A percentile compares a stretch with the other conserved stretches of the same genome.
Conservation (phyloP, 2,113 vertebrate genomes). For the Boulengerochromis microlepis region DNA sequence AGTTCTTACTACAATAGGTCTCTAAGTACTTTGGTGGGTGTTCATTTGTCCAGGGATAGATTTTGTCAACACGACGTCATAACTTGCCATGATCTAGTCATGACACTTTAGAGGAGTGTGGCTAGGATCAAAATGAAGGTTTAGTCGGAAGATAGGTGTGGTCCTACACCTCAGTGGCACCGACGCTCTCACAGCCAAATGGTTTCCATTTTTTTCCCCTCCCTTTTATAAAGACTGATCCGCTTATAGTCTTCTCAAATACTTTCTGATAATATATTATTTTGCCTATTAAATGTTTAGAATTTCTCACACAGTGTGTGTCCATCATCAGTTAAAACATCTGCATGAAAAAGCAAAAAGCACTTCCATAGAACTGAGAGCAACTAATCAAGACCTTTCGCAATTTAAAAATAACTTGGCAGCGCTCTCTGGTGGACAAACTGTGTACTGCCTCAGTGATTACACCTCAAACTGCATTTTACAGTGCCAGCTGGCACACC, state of each 20-base stretch:
- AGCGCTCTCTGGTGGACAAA: not conserved
- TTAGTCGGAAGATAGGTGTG: not conserved
- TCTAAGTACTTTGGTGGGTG: not conserved
- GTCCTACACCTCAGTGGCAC: not conserved
- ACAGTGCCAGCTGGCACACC: not conserved
- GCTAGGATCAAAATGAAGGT: not conserved
- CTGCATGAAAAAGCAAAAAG: not conserved
- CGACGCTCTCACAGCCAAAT: not conserved
- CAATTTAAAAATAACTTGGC: not conserved
- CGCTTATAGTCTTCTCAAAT: not conserved
- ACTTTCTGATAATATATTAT: not conserved
- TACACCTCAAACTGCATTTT: not conserved
- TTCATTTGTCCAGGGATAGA: not conserved
- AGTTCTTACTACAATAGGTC: accelerated
- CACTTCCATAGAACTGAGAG: not conserved
- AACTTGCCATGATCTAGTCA: not conserved
- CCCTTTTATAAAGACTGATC: not conserved
- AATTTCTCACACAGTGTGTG: not conserved
- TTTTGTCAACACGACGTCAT: not conserved
- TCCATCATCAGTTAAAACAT: not conserved
- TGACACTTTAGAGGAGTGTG: not conserved
- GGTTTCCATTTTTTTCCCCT: accelerated
- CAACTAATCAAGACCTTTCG: too few relatives aligned
- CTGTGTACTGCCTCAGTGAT: not conserved
- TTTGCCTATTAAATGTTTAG: not conserved